Evolutionary conservation across 2,888 invertebrate genomes (phyloP).

Genomic region (Microplitis deprimator): DNA sequence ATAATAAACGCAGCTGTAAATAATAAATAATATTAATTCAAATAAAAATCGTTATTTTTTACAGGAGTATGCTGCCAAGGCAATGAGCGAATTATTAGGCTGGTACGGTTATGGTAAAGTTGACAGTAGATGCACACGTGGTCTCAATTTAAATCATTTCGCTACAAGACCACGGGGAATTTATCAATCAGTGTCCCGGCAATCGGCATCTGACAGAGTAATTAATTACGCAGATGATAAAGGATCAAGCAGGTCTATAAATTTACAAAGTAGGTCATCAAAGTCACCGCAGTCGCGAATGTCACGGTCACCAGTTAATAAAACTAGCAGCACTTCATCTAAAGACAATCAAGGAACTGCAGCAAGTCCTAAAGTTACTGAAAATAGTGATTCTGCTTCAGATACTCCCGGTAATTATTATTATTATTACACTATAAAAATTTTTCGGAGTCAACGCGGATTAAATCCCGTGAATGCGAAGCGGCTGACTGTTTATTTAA

Average conservation of each 20-base stretch:
- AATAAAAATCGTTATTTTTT: slow-evolving; percentile 57
- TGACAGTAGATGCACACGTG: slow-evolving; percentile 78
- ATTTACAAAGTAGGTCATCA: slow-evolving; percentile 37
- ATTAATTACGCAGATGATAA: not conserved
- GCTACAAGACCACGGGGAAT: slow-evolving; percentile 57
- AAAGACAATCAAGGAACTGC: slow-evolving; percentile 47
- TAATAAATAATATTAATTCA: not conserved
- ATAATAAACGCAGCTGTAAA: slow-evolving; percentile 2
- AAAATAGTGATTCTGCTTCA: slow-evolving; percentile 59
- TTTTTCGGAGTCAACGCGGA: not conserved
- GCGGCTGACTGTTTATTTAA: not conserved
- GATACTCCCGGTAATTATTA: slow-evolving; percentile 57
- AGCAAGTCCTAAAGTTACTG: slow-evolving; percentile 55
- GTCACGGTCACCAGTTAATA: slow-evolving; percentile 52
- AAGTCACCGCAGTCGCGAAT: slow-evolving; percentile 53
- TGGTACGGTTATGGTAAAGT: slow-evolving; percentile 91
- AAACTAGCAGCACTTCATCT: slow-evolving; percentile 41
- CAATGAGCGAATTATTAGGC: slow-evolving; percentile 92
- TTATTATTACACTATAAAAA: not conserved
- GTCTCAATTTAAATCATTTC: slow-evolving; percentile 71
- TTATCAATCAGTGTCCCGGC: slow-evolving; percentile 35
- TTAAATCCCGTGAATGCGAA: not conserved
- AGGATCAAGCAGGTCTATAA: slow-evolving; percentile 30
- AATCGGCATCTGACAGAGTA: not conserved
- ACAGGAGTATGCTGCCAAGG: slow-evolving; percentile 92